Evolutionary conservation across 2,113 vertebrate species (phyloP).

Genomic region (Prochilodus magdalenae): DNA sequence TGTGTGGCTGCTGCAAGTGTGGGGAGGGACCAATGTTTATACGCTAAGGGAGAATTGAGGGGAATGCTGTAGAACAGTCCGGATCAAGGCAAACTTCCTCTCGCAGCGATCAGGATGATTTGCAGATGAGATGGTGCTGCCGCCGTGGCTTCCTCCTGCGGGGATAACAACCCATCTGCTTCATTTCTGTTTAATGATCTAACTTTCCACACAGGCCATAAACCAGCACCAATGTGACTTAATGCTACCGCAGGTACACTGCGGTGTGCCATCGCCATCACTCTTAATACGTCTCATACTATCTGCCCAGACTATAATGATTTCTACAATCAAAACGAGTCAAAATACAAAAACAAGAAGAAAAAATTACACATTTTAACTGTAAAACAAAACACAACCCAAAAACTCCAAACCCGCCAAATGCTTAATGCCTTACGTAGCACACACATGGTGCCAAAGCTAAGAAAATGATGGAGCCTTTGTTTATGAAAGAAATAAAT

Average conservation of each 20-base stretch:
- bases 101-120: slow-evolving; percentile 57
- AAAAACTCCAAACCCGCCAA: too few species aligned
- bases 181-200: slow-evolving; percentile 54
- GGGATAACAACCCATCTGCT: slow-evolving; percentile 61
- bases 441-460: too few species aligned
- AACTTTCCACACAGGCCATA: slow-evolving; percentile 41
- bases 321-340: too few species aligned
- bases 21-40: slow-evolving; percentile 70
- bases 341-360: too few species aligned
- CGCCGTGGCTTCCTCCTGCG: slow-evolving; percentile 39
- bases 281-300: neutral
- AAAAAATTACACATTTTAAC: too few species aligned
- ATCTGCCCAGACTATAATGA: neutral
- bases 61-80: slow-evolving; percentile 38
- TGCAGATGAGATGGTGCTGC: slow-evolving; percentile 51
- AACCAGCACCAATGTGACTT: slow-evolving; percentile 26
- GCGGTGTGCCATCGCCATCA: neutral
- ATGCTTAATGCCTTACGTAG: too few species aligned
- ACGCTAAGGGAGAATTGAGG: slow-evolving; percentile 57
- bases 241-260: slow-evolving; percentile 8
- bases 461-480: too few species aligned
- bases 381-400: too few species aligned
- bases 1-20: slow-evolving; percentile 49
- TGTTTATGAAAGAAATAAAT: too few species aligned
- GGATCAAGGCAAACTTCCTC: slow-evolving; percentile 51